Conservation (phyloP, 2,113 vertebrate species). For the Stigmatopora argus region DNA sequence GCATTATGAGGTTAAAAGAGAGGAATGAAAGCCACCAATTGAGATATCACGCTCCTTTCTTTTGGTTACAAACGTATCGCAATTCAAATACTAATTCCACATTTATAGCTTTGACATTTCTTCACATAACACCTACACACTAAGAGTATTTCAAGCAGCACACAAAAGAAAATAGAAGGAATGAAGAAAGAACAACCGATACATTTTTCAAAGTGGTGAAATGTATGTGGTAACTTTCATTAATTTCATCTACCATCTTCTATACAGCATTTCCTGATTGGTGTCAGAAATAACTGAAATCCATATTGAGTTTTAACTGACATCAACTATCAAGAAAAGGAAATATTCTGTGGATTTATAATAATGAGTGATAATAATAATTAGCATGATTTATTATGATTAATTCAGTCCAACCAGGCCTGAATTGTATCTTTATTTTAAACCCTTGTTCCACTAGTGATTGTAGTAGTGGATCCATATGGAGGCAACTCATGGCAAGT, state of each 20-base stretch:
- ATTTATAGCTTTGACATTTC: not conserved
- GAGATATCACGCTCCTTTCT: not conserved
- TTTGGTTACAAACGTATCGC: not conserved
- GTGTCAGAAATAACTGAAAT: not conserved
- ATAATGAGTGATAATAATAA: not conserved
- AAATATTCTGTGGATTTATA: too few relatives aligned
- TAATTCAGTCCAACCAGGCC: not conserved
- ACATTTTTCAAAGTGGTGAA: not conserved
- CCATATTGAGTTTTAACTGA: not conserved
- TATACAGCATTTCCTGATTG: not conserved
- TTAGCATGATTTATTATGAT: not conserved
- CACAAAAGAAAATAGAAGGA: not conserved
- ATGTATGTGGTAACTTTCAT: not conserved
- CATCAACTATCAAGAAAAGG: not conserved
- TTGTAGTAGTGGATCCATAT: constrained; percentile 22
- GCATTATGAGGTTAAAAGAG: not conserved
- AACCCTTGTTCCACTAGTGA: not conserved
- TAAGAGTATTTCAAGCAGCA: not conserved
- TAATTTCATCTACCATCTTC: not conserved
- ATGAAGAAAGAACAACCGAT: not conserved
- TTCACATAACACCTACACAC: not conserved
- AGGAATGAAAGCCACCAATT: constrained; percentile 2
- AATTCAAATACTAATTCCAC: not conserved
- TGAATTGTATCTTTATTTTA: not conserved
- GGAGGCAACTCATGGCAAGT: constrained; percentile 42